Percentiles rank a stretch among this genome's conserved stretches.
Evolutionary conservation across 2,113 vertebrate genomes (phyloP).

Genomic region (Percopsis transmontana): DNA sequence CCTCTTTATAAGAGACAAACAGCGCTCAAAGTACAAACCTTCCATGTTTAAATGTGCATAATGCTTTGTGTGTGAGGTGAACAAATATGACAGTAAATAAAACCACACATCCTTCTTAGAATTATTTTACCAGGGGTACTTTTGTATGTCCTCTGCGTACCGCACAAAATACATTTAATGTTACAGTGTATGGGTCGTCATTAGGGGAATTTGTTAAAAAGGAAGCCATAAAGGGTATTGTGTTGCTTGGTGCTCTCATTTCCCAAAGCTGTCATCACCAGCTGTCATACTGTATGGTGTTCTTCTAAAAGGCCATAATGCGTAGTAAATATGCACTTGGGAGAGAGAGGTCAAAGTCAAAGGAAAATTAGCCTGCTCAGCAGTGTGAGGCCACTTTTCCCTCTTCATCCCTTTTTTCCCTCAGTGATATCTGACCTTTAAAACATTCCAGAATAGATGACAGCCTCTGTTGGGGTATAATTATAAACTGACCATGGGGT

Average conservation of each 20-base stretch:
- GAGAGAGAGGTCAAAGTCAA: conserved; percentile 39
- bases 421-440: conserved; percentile 56
- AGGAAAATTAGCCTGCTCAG: conserved; percentile 31
- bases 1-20: no score
- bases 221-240: no score
- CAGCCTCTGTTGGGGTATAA: conserved; percentile 59
- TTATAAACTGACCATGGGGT: conserved; percentile 61
- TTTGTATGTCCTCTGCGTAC: no score
- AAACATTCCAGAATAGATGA: conserved; percentile 41
- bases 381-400: conserved; percentile 24
- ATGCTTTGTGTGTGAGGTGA: no score
- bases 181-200: background rate
- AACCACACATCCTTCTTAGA: no score
- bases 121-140: no score
- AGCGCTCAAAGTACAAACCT: no score
- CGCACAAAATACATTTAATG: no score
- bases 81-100: no score
- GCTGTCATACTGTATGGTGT: background rate
- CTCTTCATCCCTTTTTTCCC: background rate
- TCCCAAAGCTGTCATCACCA: conserved; percentile 8
- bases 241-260: no score
- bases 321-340: conserved; percentile 36
- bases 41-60: no score
- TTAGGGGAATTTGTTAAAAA: background rate
- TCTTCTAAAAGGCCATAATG: conserved; percentile 35